Conservation (phyloP, 2,113 vertebrate genomes). For the Henicopernis longicauda region DNA sequence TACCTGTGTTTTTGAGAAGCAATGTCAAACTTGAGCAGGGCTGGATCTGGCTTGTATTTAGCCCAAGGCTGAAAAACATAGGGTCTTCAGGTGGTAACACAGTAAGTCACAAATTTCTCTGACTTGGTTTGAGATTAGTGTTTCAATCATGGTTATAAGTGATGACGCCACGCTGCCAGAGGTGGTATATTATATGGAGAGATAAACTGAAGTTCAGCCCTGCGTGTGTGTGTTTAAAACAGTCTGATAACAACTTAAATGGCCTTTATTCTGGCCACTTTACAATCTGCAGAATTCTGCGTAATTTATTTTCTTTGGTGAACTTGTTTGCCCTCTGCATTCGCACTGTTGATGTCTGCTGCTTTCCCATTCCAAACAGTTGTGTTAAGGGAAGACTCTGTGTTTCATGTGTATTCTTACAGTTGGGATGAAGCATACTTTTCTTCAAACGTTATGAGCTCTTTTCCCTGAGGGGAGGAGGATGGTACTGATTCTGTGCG, state of each 20-base stretch:
- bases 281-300: background rate
- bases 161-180: conserved; percentile 13
- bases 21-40: conserved; percentile 1
- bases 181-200: conserved; percentile 34
- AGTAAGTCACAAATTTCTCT: conserved; percentile 34
- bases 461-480: conserved; percentile 52
- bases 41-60: conserved; percentile 43
- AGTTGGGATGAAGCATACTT: conserved; percentile 47
- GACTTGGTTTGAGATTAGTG: conserved; percentile 5
- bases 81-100: conserved; percentile 39
- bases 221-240: background rate
- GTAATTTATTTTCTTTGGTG: conserved; percentile 28
- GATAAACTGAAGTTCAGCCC: background rate
- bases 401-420: conserved; percentile 51
- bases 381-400: conserved; percentile 7
- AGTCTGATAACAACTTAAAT: background rate
- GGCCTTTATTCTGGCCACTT: conserved; percentile 32
- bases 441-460: conserved; percentile 61
- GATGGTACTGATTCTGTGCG: conserved; percentile 48
- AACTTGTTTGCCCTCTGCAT: conserved; percentile 43
- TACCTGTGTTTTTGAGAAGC: conserved; percentile 41
- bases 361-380: conserved; percentile 38
- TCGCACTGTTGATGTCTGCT: conserved; percentile 4
- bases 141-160: background rate
- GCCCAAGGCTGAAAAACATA: conserved; percentile 40